A percentile compares a stretch with the other conserved stretches of the same genome.
Conservation (phyloP, 2,797 vertebrate species). For the Falco peregrinus region DNA sequence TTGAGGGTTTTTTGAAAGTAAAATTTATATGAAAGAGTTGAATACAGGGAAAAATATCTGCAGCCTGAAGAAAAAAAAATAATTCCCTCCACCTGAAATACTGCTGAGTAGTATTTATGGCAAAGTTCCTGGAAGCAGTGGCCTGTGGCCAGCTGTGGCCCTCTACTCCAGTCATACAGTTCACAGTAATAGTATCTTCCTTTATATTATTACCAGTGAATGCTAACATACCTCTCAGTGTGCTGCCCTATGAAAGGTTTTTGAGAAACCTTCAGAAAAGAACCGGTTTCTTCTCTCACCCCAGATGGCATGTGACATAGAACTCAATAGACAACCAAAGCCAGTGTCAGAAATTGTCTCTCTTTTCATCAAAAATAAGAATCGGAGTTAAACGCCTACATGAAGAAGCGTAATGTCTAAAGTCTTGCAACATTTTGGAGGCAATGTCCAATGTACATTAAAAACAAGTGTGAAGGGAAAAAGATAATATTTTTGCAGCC, state of each 20-base stretch:
- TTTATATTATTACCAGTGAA: not conserved
- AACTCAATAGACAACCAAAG: not conserved
- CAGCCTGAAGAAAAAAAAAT: not conserved
- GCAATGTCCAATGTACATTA: not conserved
- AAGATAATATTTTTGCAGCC: not conserved
- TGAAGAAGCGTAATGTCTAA: fast-evolving
- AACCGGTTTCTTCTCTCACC: not conserved
- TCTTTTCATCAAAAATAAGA: not conserved
- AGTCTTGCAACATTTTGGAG: not conserved
- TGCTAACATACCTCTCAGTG: not conserved
- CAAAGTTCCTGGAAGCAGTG: not conserved
- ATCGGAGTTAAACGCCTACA: not conserved
- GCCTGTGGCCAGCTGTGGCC: not conserved
- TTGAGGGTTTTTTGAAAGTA: not conserved
- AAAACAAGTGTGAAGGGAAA: not conserved
- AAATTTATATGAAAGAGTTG: not conserved
- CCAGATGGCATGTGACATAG: not conserved
- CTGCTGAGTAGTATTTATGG: not conserved
- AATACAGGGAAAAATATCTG: not conserved
- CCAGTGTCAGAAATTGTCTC: not conserved
- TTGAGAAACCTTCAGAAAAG: not conserved
- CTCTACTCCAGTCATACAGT: not conserved
- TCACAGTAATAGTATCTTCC: not conserved
- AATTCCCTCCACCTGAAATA: not conserved
- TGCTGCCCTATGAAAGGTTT: not conserved